These are phyloP conservation scores for Datnioides undecimradiatus DNA, from an alignment of 2,113 vertebrate species.

Conservation along the genomic window DNA sequence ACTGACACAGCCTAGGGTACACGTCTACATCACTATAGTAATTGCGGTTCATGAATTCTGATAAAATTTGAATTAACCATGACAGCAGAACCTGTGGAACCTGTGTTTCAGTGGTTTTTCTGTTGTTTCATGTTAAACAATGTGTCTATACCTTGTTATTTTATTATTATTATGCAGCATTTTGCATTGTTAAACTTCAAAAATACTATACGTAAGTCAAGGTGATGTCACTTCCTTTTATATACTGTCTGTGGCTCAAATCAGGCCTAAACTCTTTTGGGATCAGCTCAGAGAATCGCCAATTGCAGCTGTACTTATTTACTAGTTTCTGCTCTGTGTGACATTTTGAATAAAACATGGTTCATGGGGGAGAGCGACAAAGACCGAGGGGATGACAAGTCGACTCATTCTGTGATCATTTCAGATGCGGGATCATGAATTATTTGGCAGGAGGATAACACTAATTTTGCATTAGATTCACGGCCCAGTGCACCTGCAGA, in stretches of 20 bases:
- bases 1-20: not conserved
- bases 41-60: not conserved
- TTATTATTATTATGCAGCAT: too few species aligned
- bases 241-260: not conserved
- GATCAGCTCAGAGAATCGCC: slow-evolving; percentile 36
- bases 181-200: not conserved
- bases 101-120: too few species aligned
- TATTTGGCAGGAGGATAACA: slow-evolving; percentile 75
- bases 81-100: not conserved
- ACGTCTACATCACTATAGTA: not conserved
- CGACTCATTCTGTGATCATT: slow-evolving; percentile 48
- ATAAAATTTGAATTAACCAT: not conserved
- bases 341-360: slow-evolving; percentile 77
- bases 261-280: slow-evolving; percentile 28
- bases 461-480: slow-evolving; percentile 78
- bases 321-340: slow-evolving; percentile 63
- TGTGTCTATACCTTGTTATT: not conserved
- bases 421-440: slow-evolving; percentile 72
- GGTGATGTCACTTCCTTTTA: not conserved
- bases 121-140: not conserved
- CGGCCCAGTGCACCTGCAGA: slow-evolving; percentile 68
- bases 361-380: slow-evolving; percentile 59
- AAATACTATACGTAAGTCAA: not conserved
- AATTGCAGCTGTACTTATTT: slow-evolving; percentile 65
- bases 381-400: slow-evolving; percentile 57